A percentile compares a stretch with the other conserved stretches of the same genome.
phyloP scores from a whole-genome alignment of 1,140 invertebrate genomes.

The Drosophila prosaltans region DNA sequence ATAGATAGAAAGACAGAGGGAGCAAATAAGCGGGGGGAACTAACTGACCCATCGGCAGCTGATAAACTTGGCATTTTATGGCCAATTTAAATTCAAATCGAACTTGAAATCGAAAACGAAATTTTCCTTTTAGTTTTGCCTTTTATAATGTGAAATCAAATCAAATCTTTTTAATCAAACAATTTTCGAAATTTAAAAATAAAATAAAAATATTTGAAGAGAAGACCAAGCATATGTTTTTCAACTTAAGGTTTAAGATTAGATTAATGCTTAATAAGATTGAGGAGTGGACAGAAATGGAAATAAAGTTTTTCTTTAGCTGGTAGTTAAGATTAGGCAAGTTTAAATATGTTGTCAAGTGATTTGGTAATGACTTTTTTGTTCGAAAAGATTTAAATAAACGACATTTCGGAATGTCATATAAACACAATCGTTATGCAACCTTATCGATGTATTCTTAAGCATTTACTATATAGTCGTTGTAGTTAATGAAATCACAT shows the following conservation, averaged over 20 bases:
- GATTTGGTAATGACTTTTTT: conserved; percentile 19
- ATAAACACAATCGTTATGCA: too few species aligned
- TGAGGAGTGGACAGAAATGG: background rate
- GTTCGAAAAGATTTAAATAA: background rate
- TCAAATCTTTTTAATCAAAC: conserved; percentile 33
- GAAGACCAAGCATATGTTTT: conserved; percentile 24
- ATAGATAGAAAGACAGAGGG: background rate
- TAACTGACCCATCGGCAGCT: conserved; percentile 55
- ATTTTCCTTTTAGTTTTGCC: conserved; percentile 24
- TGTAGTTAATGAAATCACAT: too few species aligned
- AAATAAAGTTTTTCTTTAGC: conserved; percentile 37
- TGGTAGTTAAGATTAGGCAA: conserved; percentile 34
- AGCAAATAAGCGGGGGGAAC: background rate
- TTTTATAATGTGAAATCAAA: background rate
- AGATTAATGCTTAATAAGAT: conserved; percentile 35
- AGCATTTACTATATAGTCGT: too few species aligned
- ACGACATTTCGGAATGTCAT: too few species aligned
- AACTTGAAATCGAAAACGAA: conserved; percentile 51
- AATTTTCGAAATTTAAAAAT: conserved; percentile 30
- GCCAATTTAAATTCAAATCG: conserved; percentile 71
- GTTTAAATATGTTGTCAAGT: conserved; percentile 13
- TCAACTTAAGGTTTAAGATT: conserved; percentile 17
- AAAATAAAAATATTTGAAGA: background rate
- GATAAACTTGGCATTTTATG: conserved; percentile 73
- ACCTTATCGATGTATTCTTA: too few species aligned